Base-by-base conservation (phyloP, 2,888 invertebrate genomes). In the Sinhomidia bicolor region DNA sequence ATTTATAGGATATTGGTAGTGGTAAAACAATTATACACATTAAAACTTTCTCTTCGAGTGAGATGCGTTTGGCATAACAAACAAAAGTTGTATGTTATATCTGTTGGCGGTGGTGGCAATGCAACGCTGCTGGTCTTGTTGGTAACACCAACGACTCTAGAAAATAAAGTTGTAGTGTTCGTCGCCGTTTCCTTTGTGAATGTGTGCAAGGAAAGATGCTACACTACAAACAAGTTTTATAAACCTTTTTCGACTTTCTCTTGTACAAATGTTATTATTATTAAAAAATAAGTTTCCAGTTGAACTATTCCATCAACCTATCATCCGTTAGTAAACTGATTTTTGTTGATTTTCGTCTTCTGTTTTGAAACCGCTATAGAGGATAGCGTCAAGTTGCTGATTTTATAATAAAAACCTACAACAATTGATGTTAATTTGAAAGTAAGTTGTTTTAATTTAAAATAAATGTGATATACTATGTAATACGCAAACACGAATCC, bases 11-110 rank as follows among this genome's bases (percentile, higher is more conserved):
- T 36, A 71, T 71, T 71, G 4, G 36, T 5, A 44, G 71, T 44
- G 44, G 71, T 71, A 44, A 71, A 71, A 71, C 71, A 71, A 71
- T 71, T 71, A 71, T 23, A 71, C 41, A 41, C 71, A 71, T 44
- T 20, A 71, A 68, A 71, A 41, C 71, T 71, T 71, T 71, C 41
- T 36, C 17, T 17, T 44, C 12, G 41, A 10, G 36, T 12, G 36
- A 17, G 44, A 71, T 71, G 71, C 17, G 71, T 44, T 44, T 71
- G 44, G 71, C 71, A 41, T 71, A 71, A 71, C 44, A 71, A 71
- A n/a, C n/a, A n/a, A 36, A 71, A 71, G 68, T 44, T 17, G 20
- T 44, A 23, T 17, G 20, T 44, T 10, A 71, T 71, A 71, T 71
- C 71, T 20, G 36, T 71, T 17, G 71, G 44, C 71, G 10, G 20